Conservation (phyloP, 2,113 vertebrate species). For the Anser brachyrhynchus region DNA sequence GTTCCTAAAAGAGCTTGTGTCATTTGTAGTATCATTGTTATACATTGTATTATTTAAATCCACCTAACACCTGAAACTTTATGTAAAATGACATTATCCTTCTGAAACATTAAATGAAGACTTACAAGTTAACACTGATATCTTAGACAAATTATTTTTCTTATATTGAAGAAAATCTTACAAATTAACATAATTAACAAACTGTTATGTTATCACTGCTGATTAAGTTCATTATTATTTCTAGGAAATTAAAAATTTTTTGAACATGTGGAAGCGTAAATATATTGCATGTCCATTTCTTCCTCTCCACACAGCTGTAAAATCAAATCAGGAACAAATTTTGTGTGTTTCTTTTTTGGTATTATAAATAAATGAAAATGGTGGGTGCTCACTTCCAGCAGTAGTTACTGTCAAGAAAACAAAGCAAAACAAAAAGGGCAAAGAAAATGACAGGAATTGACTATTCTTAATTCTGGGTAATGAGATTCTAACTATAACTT, state of each 20-base stretch:
- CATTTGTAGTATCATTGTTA: slow-evolving; percentile 15
- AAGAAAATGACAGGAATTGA: neutral
- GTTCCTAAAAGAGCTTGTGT: neutral
- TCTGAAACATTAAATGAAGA: neutral
- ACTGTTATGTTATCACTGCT: neutral
- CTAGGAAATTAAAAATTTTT: neutral
- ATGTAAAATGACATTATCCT: neutral
- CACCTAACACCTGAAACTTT: neutral
- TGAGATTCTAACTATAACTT: neutral
- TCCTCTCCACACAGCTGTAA: neutral
- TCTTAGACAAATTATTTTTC: neutral
- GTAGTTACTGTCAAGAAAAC: neutral
- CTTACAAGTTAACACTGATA: neutral
- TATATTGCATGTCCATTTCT: neutral
- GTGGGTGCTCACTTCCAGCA: neutral
- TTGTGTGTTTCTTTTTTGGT: neutral
- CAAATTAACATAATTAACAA: neutral
- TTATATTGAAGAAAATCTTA: neutral
- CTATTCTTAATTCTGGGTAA: neutral
- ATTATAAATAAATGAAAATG: neutral
- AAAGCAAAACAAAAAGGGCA: neutral
- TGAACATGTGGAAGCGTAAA: accelerated
- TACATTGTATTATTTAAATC: slow-evolving; percentile 12
- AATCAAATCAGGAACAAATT: neutral
- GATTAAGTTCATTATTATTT: neutral